These are phyloP conservation scores for Pseudomyrmex dendroicus DNA, from an alignment of 1,140 invertebrate species.

Conservation along the genomic window DNA sequence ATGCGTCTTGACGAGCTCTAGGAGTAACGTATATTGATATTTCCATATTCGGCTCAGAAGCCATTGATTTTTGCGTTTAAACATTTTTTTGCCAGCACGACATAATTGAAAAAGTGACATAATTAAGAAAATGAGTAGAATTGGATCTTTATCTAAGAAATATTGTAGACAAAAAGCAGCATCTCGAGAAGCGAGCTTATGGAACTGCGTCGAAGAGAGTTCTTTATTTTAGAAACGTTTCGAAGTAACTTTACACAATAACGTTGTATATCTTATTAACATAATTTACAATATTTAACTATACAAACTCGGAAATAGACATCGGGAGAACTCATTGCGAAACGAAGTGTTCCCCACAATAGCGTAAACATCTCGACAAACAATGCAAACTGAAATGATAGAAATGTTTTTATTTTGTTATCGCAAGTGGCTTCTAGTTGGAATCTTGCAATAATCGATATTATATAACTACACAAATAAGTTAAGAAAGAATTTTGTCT, in stretches of 20 bases:
- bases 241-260: constrained; percentile 35
- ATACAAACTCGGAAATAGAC: constrained; percentile 6
- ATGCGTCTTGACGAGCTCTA: no score
- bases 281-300: constrained; percentile 42
- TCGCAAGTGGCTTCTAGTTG: not conserved
- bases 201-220: no score
- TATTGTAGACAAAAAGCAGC: no score
- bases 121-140: no score
- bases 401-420: not conserved
- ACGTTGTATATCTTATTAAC: constrained; percentile 2
- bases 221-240: constrained; percentile 24
- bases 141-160: no score
- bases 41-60: no score
- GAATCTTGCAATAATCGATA: not conserved
- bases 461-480: constrained; percentile 37
- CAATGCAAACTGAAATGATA: constrained; percentile 21
- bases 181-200: no score
- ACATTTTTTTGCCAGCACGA: no score
- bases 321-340: not conserved
- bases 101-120: no score
- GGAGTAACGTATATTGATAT: no score
- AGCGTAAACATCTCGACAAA: constrained; percentile 7
- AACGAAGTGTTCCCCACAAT: not conserved
- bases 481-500: constrained; percentile 13
- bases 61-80: no score